Evolutionary conservation across 1,140 invertebrate genomes (phyloP).

Genomic region (Atta texana): DNA sequence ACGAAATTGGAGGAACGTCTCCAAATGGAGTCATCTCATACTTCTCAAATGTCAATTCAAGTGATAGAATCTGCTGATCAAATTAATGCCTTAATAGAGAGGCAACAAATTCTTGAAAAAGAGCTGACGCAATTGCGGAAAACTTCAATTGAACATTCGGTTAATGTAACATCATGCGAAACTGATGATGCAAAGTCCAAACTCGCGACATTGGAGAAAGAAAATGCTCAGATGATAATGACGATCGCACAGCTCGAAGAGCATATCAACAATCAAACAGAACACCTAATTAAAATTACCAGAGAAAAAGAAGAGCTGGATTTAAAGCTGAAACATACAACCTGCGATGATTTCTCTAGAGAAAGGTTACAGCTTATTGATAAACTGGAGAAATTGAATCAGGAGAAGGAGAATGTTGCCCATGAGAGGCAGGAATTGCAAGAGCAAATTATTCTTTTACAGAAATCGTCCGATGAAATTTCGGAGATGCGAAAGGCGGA

Average conservation of each 20-base stretch:
- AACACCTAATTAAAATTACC: slow-evolving; percentile 60
- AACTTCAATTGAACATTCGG: slow-evolving; percentile 47
- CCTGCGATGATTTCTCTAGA: slow-evolving; percentile 42
- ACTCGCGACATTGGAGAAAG: slow-evolving; percentile 74
- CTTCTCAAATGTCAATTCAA: slow-evolving; percentile 20
- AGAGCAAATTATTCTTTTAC: slow-evolving; percentile 46
- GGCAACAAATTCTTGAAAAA: slow-evolving; percentile 63
- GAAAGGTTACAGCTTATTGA: slow-evolving; percentile 52
- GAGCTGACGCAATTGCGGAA: slow-evolving; percentile 62
- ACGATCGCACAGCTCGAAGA: slow-evolving; percentile 71
- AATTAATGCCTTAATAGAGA: slow-evolving; percentile 58
- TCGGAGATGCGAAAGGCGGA: slow-evolving; percentile 21
- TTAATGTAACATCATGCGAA: slow-evolving; percentile 36
- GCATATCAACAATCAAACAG: slow-evolving; percentile 58
- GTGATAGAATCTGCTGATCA: slow-evolving; percentile 41
- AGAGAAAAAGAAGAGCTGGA: slow-evolving; percentile 84
- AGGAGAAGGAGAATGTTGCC: slow-evolving; percentile 78
- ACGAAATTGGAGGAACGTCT: slow-evolving; percentile 85
- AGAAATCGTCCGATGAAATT: slow-evolving; percentile 56
- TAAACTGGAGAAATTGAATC: slow-evolving; percentile 68
- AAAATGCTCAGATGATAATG: slow-evolving; percentile 64
- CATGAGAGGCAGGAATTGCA: slow-evolving; percentile 48
- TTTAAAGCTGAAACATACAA: slow-evolving; percentile 59
- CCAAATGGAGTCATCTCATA: slow-evolving; percentile 12
- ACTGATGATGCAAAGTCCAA: slow-evolving; percentile 73